A percentile compares a stretch with the other conserved stretches of the same genome.
phyloP scores from a whole-genome alignment of 2,797 vertebrate species.

The Muscicapa striata region DNA sequence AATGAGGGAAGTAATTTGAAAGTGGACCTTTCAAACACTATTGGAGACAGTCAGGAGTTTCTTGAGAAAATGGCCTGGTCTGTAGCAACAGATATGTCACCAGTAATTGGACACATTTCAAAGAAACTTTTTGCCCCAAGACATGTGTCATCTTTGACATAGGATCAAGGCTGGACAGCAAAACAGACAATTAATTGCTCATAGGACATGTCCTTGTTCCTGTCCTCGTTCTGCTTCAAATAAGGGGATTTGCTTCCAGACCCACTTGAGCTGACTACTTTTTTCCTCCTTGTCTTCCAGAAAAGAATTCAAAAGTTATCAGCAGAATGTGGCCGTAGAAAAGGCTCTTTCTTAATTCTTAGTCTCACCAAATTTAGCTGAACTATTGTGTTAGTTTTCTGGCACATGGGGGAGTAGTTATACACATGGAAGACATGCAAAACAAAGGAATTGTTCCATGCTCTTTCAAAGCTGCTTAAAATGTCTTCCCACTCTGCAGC shows the following conservation, averaged over 20 bases:
- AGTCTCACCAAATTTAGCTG: background rate
- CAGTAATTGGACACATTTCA: background rate
- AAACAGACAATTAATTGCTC: background rate
- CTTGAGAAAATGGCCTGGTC: background rate
- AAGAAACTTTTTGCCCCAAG: background rate
- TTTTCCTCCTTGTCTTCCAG: background rate
- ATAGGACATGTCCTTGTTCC: background rate
- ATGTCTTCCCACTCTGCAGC: background rate
- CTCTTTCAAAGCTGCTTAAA: slow-evolving; percentile 27
- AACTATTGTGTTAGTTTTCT: background rate
- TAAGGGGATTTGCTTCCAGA: background rate
- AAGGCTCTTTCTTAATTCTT: background rate
- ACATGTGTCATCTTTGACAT: background rate
- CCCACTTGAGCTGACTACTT: background rate
- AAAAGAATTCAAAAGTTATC: background rate
- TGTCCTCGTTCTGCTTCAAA: background rate
- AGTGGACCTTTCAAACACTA: background rate
- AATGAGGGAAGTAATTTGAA: background rate
- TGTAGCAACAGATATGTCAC: background rate
- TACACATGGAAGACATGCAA: background rate
- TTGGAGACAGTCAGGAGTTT: background rate
- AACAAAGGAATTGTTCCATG: background rate
- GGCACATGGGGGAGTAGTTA: background rate
- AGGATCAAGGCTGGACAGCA: background rate
- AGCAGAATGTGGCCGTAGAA: background rate